phyloP scores from a whole-genome alignment of 1,140 invertebrate genomes.

The Leptinotarsa lineolata region DNA sequence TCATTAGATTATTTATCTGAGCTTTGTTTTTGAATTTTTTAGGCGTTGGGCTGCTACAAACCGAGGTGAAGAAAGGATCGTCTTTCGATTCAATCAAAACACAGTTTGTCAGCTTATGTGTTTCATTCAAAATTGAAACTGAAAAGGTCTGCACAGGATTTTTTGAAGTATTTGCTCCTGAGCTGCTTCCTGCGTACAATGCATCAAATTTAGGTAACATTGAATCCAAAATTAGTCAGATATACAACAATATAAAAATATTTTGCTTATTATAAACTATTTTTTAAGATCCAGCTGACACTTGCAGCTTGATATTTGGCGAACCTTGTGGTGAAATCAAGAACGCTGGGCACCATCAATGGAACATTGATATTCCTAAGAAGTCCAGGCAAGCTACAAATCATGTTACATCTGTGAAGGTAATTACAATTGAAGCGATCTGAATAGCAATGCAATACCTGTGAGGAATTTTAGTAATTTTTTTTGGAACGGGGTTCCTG shows the following conservation, averaged over 20 bases:
- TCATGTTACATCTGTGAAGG: neutral
- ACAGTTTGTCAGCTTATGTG: constrained; percentile 49
- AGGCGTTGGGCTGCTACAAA: constrained; percentile 46
- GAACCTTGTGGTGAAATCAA: constrained; percentile 46
- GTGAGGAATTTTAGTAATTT: too few species aligned
- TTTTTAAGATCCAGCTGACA: constrained; percentile 44
- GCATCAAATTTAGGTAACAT: constrained; percentile 42
- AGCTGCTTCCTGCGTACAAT: constrained; percentile 47
- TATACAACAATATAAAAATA: too few species aligned
- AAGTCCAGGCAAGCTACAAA: constrained; percentile 32
- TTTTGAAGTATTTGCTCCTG: constrained; percentile 50
- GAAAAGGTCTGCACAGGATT: constrained; percentile 48
- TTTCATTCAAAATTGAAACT: constrained; percentile 48
- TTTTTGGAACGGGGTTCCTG: too few species aligned
- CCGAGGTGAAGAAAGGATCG: constrained; percentile 40
- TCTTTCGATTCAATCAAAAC: constrained; percentile 42
- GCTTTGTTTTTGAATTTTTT: neutral
- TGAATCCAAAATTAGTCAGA: too few species aligned
- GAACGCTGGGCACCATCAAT: constrained; percentile 44
- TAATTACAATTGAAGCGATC: neutral
- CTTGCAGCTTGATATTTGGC: constrained; percentile 46
- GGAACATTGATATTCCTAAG: constrained; percentile 46
- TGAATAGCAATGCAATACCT: too few species aligned
- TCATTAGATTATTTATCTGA: neutral
- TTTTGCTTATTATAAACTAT: neutral